These are phyloP conservation scores for Aspidiotus destructor DNA, from an alignment of 2,888 invertebrate genomes.

Conservation along the genomic window DNA sequence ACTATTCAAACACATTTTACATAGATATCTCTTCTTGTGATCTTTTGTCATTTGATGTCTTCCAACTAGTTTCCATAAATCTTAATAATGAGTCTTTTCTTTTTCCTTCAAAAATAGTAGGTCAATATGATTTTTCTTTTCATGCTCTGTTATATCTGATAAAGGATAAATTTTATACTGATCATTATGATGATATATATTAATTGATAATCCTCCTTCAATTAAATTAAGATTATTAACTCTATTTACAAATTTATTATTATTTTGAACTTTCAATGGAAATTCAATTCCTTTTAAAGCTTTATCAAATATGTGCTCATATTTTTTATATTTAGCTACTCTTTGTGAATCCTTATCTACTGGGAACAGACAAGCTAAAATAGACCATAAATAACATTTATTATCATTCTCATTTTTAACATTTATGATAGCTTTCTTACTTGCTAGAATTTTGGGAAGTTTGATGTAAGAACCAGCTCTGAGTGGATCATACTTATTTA, in stretches of 20 bases:
- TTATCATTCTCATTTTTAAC: slow-evolving; percentile 9
- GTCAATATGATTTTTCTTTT: slow-evolving; percentile 18
- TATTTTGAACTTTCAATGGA: slow-evolving; percentile 11
- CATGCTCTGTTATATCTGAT: slow-evolving; percentile 17
- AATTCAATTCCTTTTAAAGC: slow-evolving; percentile 13
- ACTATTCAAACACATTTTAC: slow-evolving; percentile 10
- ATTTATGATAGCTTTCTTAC: slow-evolving; percentile 10
- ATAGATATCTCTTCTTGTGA: slow-evolving; percentile 14
- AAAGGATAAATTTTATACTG: slow-evolving; percentile 9
- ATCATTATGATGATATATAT: slow-evolving; percentile 15
- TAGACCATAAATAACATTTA: slow-evolving; percentile 13
- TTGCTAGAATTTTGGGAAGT: slow-evolving; percentile 13
- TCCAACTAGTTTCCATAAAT: slow-evolving; percentile 14
- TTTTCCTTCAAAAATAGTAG: slow-evolving; percentile 6
- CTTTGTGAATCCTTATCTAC: not conserved
- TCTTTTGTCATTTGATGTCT: slow-evolving; percentile 13
- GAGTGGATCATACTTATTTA: slow-evolving; percentile 11
- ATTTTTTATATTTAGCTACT: slow-evolving; percentile 9
- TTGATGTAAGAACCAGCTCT: slow-evolving; percentile 8
- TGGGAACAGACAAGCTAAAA: slow-evolving; percentile 7
- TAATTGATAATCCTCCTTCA: slow-evolving; percentile 20
- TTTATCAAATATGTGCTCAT: slow-evolving; percentile 10
- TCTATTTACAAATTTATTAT: slow-evolving; percentile 18
- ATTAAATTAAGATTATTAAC: slow-evolving; percentile 6
- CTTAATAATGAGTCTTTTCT: slow-evolving; percentile 10